Percentiles rank a stretch among this genome's conserved stretches.
Evolutionary conservation across 2,113 vertebrate species (phyloP).

Genomic region (Leptosomus discolor): DNA sequence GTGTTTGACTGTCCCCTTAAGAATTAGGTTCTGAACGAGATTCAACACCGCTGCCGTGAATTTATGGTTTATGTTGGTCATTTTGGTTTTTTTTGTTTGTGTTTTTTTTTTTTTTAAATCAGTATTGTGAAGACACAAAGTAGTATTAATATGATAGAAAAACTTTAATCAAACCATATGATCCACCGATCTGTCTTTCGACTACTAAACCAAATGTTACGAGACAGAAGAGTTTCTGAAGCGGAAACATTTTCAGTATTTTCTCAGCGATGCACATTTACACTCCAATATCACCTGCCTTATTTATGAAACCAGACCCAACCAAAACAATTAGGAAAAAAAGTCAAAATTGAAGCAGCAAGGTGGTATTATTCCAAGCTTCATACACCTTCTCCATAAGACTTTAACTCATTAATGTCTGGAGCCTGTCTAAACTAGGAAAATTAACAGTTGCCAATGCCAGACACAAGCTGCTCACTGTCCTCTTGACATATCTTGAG

Average conservation of each 20-base stretch:
- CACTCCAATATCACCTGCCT: neutral
- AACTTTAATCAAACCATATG: neutral
- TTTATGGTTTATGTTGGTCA: neutral
- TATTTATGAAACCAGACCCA: neutral
- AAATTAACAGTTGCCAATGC: neutral
- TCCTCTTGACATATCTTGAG: fast-evolving
- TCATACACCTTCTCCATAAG: neutral
- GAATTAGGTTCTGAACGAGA: neutral
- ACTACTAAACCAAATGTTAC: neutral
- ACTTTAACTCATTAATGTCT: neutral
- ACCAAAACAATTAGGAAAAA: neutral
- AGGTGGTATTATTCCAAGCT: neutral
- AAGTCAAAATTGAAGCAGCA: neutral
- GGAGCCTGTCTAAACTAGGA: neutral
- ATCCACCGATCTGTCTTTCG: neutral
- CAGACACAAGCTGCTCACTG: neutral
- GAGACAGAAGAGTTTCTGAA: neutral
- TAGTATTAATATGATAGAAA: neutral
- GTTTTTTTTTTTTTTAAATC: neutral
- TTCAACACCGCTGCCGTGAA: neutral
- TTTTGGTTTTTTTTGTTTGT: neutral
- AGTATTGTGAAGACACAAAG: neutral
- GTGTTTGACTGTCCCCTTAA: neutral
- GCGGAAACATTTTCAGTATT: neutral
- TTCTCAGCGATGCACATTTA: neutral